Conservation (phyloP, 2,797 vertebrate genomes). For the Leontocebus nigricollis region DNA sequence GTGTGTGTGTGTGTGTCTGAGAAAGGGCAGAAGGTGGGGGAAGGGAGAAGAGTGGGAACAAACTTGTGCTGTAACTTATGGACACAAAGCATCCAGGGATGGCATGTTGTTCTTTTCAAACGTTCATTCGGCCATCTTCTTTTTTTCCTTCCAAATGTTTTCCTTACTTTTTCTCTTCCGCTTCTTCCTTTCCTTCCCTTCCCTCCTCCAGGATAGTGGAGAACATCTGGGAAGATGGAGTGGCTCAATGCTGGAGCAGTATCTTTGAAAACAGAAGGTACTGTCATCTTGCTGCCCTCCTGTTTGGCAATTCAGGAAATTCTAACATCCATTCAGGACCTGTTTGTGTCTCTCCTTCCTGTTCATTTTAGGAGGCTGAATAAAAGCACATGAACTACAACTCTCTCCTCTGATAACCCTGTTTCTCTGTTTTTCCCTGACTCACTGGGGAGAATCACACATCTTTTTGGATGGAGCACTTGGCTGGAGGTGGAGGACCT, state of each 20-base stretch:
- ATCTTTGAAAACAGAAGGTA: conserved; percentile 50
- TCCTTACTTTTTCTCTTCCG: not conserved
- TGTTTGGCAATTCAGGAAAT: not conserved
- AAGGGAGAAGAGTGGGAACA: not conserved
- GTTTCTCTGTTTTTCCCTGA: conserved; percentile 65
- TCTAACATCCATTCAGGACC: not conserved
- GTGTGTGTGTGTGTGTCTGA: not conserved
- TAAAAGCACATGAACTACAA: conserved; percentile 45
- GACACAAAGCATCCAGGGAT: not conserved
- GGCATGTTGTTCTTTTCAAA: conserved; percentile 12
- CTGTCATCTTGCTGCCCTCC: not conserved
- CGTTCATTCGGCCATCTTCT: not conserved
- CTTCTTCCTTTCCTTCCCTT: not conserved
- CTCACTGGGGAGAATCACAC: conserved; percentile 75
- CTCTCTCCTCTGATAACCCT: conserved; percentile 71
- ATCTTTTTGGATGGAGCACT: conserved; percentile 74
- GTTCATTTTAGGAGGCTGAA: conserved; percentile 50
- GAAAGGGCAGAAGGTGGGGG: not conserved
- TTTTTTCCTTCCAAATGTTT: not conserved
- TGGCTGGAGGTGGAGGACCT: conserved; percentile 59
- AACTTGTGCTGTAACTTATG: conserved; percentile 19
- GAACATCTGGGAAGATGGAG: not conserved
- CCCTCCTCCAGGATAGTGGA: not conserved
- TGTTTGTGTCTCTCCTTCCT: conserved; percentile 28
- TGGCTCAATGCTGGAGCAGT: not conserved